Evolutionary conservation across 2,113 vertebrate species (phyloP), one percentile per base, ranked within the genome.

Genomic region (Clarias macrocephalus): DNA sequence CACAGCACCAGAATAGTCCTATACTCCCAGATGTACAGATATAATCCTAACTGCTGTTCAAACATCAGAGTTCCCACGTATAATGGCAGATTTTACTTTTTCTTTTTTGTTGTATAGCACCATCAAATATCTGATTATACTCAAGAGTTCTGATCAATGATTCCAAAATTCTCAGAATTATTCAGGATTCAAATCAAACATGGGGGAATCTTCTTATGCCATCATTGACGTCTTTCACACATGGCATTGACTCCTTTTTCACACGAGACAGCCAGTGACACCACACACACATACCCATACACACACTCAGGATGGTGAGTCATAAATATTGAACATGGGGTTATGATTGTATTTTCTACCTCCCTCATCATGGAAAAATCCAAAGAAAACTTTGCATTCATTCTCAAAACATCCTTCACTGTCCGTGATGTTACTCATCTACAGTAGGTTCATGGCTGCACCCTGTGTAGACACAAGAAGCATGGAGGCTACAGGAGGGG

Each of bases 141-240:
- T 76, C 5, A 2, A 75, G 1, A 52, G 48, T 54, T 13, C 48
- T 56, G 25, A 16, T 12, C 23, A 56, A 16, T 15, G 25, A 56
- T 54, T 42, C 37, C 4, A 54, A 54, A 75, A 54, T 15, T 79
- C 7, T 28, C 75, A 79, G 25, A 18, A 30, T 28, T 57, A 56
- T 79, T 79, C 25, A 79, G 28, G 15, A 79, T 56, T 57, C 25
- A 56, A 79, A 77, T 16, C 15, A 79, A 79, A 79, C 25, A 79
- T 57, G 25, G 7, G 75, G 6, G 2, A 52, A 56, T 28, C 2
- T 28, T 56, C 75, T 18, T 56, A 56, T 19, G 25, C 52, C 9
- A 54, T 77, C 25, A 56, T 18, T 56, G 75, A 77, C n/a, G 7
- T 79, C 25, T 79, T 56, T 28, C 75, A 79, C 15, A 56, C 7